Conservation (phyloP, 1,140 invertebrate species). For the Orussus abietinus region DNA sequence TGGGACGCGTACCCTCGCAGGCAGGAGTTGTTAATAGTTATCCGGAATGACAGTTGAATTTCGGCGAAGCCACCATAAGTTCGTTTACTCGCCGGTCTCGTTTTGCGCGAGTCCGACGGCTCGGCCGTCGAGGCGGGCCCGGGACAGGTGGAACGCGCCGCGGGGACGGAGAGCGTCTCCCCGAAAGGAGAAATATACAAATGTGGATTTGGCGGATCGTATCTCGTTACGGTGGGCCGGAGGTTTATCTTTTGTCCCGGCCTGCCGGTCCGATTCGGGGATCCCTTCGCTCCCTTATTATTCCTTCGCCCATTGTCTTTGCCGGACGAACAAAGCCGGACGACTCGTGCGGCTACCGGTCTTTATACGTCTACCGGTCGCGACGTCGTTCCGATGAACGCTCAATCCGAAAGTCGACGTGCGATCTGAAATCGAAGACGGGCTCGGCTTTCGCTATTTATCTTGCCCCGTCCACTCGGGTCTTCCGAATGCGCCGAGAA, state of each 20-base stretch:
- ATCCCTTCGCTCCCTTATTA: slow-evolving; percentile 43
- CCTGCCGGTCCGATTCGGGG: slow-evolving; percentile 24
- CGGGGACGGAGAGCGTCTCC: slow-evolving; percentile 11
- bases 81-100: slow-evolving; percentile 7
- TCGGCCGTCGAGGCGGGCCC: not conserved
- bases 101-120: not conserved
- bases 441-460: too few species aligned
- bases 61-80: slow-evolving; percentile 24
- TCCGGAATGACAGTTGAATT: slow-evolving; percentile 46
- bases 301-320: slow-evolving; percentile 37
- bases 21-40: slow-evolving; percentile 47
- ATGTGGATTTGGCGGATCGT: slow-evolving; percentile 42
- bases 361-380: slow-evolving; percentile 37
- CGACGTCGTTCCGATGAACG: slow-evolving; percentile 43
- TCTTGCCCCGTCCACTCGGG: too few species aligned
- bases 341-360: slow-evolving; percentile 21
- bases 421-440: too few species aligned
- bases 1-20: slow-evolving; percentile 22
- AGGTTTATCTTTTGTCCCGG: slow-evolving; percentile 44
- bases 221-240: slow-evolving; percentile 30
- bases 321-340: slow-evolving; percentile 33
- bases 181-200: slow-evolving; percentile 39
- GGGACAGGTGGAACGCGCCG: slow-evolving; percentile 2
- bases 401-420: slow-evolving; percentile 31
- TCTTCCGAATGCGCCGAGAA: too few species aligned